Conservation (phyloP, 1,140 invertebrate genomes). For the Drosophila tropicalis region DNA sequence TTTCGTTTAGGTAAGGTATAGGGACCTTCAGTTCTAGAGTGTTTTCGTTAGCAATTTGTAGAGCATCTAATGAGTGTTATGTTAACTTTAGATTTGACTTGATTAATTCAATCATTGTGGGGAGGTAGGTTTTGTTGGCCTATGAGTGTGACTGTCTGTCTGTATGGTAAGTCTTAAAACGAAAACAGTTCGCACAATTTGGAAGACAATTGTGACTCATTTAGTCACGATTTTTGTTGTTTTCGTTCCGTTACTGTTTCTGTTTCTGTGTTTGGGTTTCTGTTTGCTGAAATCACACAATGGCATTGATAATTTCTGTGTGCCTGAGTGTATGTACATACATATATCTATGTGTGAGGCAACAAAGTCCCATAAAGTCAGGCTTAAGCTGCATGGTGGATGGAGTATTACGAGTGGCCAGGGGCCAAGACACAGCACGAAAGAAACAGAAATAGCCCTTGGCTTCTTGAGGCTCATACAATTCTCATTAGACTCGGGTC, state of each 20-base stretch:
- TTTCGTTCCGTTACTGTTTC: constrained; percentile 23
- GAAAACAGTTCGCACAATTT: constrained; percentile 60
- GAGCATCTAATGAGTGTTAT: not conserved
- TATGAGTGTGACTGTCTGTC: not conserved
- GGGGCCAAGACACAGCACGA: not conserved
- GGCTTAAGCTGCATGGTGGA: constrained; percentile 40
- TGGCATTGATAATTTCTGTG: constrained; percentile 61
- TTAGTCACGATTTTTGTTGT: constrained; percentile 58
- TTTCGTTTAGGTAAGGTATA: too few species aligned
- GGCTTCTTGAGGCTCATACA: constrained; percentile 11
- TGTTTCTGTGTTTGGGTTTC: constrained; percentile 10
- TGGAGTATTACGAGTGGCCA: constrained; percentile 44
- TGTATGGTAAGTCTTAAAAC: constrained; percentile 18
- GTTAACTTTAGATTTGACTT: constrained; percentile 3
- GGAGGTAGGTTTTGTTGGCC: not conserved
- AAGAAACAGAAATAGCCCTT: constrained; percentile 5
- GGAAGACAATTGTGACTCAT: constrained; percentile 68
- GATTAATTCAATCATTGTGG: constrained; percentile 22
- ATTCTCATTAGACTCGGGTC: constrained; percentile 23
- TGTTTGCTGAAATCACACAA: constrained; percentile 33
- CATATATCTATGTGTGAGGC: constrained; percentile 6
- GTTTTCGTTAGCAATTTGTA: not conserved
- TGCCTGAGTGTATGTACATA: not conserved
- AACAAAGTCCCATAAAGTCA: constrained; percentile 21
- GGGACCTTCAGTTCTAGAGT: too few species aligned